Evolutionary conservation across 2,797 vertebrate genomes (phyloP), one percentile per base, ranked within the genome.

Genomic region (Melanotaenia boesemani): DNA sequence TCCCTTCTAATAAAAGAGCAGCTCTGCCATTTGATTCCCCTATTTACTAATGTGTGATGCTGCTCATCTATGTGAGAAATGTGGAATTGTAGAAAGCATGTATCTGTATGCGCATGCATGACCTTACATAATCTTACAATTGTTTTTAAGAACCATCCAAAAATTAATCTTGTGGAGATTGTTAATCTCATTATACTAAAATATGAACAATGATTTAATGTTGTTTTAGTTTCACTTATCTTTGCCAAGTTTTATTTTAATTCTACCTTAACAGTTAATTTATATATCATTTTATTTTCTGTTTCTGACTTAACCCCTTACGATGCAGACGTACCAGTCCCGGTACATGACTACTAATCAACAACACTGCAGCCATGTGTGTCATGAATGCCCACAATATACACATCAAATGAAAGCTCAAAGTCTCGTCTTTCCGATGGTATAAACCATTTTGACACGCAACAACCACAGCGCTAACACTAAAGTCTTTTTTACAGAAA

Each of bases 61-160:
- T 67, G 34, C 22, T 60, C 56, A 67, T 73, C 34, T 52, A 66
- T 61, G n/a, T 61, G 24, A 73, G 57, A 72, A 81, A 50, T 37
- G 0, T 34, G 34, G 46, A 20, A 67, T 46, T 67, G 39, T 64
- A 16, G 20, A 13, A 39, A 57, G 28, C 6, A 15, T 52, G 20
- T 39, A 44, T 54, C 6, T 8, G 15, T 24, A n/a, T 56, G 30
- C 24, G 37, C n/a, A 30, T 34, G 15, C 1, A 24, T 62, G 52
- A 71, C 28, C 26, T 28, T 28, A 28, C 26, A 28, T 28, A 28
- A 28, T 28, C 3, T 32, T 54, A 13, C 12, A 41, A 41, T 11
- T 11, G 36, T 9, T 9, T 37, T 37, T 37, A 37, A 37, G 10
- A 32, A 18, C 7, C 5, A 60, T 68, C 16, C 30, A 52, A 15